A percentile compares a stretch with the other conserved stretches of the same genome.
These are phyloP conservation scores for Budorcas taxicolor DNA, from an alignment of 2,113 vertebrate genomes.

Conservation along the genomic window DNA sequence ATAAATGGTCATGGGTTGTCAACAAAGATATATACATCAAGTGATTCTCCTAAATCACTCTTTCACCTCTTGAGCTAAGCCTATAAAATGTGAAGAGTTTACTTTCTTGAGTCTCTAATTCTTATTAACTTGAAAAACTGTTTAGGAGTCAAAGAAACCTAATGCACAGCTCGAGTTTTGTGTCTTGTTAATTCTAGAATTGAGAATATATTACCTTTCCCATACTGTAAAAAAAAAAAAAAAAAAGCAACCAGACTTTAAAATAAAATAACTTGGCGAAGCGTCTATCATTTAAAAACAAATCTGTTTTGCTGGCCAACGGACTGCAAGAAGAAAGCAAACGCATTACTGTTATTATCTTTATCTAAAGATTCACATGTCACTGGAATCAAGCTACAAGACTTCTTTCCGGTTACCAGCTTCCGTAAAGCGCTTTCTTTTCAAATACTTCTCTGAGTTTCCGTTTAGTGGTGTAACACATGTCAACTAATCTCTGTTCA, in stretches of 20 bases:
- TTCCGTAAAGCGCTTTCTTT: neutral
- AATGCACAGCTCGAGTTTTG: neutral
- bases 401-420: neutral
- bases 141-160: slow-evolving; percentile 61
- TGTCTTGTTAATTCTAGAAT: slow-evolving; percentile 15
- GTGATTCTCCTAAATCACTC: slow-evolving; percentile 71
- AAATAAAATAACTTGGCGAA: neutral
- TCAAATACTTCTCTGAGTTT: neutral
- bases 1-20: slow-evolving; percentile 74
- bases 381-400: neutral
- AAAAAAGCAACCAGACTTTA: neutral
- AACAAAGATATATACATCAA: slow-evolving; percentile 69
- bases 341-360: neutral
- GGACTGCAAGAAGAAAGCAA: neutral
- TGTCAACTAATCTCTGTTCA: neutral
- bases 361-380: neutral
- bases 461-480: neutral
- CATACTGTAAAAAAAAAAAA: neutral
- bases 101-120: slow-evolving; percentile 41
- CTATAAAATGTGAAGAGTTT: slow-evolving; percentile 71
- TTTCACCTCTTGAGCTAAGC: slow-evolving; percentile 70
- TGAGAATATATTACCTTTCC: neutral
- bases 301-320: neutral
- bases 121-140: slow-evolving; percentile 70
- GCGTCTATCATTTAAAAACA: neutral